Evolutionary conservation across 2,888 invertebrate species (phyloP), one percentile per base, ranked within the genome.

Genomic region (Amorpha juglandis): DNA sequence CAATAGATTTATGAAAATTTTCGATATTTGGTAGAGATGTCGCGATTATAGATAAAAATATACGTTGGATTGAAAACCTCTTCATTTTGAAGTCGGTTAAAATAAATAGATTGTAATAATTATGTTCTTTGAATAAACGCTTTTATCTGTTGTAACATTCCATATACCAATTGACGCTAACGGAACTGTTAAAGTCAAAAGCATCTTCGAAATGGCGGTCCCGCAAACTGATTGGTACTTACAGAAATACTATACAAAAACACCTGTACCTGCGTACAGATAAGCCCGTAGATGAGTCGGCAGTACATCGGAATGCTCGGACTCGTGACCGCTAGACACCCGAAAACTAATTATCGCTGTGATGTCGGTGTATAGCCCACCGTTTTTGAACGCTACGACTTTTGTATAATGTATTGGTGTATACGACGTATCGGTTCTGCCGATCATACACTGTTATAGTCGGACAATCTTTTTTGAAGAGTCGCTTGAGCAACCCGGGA

Each of bases 271-370:
- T 82, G 70, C 74, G 75, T 72, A 74, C 71, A 83, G 82, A 82
- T 83, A 81, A 84, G 82, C 79, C 74, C 74, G 77, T 77, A 79
- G 84, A 88, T 89, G 90, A 89, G 86, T 89, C 84, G 86, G 80
- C 86, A 83, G 75, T 81, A 78, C 79, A 73, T 79, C 66, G 90
- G 88, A 89, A 89, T 89, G 87, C 80, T 74, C 73, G 77, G 77
- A 77, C 81, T 88, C 89, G 89, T 89, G 89, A 87, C 86, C 80
- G 82, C 77, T 81, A 77, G 77, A 79, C 81, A 81, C 81, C 79
- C 86, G 83, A 86, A 86, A 87, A 88, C 83, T 87, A 88, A 90
- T 90, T 89, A 88, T 84, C 85, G 81, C 73, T 71, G 76, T 74
- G 77, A 78, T 80, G 82, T 74, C 75, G 77, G 77, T 73, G 70